Evolutionary conservation across 2,797 vertebrate species (phyloP).

Genomic region (Sternotherus odoratus): DNA sequence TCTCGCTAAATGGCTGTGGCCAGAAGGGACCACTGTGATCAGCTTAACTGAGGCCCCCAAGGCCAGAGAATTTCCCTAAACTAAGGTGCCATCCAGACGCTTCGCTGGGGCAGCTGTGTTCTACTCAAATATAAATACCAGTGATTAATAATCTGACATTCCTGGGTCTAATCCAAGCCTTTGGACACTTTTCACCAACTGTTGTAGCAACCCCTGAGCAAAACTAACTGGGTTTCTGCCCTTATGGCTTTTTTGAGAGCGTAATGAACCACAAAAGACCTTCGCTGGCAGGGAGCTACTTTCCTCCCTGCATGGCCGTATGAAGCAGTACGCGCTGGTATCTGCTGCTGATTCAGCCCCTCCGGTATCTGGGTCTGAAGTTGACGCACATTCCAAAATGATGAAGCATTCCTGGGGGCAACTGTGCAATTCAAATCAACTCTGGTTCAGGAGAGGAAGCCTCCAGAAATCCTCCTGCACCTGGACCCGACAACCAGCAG

Average conservation of each 20-base stretch:
- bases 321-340: neutral
- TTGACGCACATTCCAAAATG: neutral
- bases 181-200: neutral
- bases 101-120: neutral
- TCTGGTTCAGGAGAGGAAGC: neutral
- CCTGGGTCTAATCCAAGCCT: neutral
- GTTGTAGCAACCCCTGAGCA: neutral
- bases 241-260: neutral
- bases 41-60: neutral
- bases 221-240: neutral
- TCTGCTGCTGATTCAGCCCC: neutral
- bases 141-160: neutral
- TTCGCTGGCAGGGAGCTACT: neutral
- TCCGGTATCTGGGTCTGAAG: neutral
- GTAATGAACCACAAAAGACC: neutral
- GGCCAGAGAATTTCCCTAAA: neutral
- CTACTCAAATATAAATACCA: neutral
- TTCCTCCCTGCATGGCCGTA: neutral
- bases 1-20: neutral
- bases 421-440: neutral
- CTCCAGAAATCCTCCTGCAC: neutral
- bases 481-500: neutral
- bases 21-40: neutral
- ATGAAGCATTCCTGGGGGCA: neutral
- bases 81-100: neutral